phyloP scores from a whole-genome alignment of 1,140 invertebrate species.

The Procambarus virginalis region DNA sequence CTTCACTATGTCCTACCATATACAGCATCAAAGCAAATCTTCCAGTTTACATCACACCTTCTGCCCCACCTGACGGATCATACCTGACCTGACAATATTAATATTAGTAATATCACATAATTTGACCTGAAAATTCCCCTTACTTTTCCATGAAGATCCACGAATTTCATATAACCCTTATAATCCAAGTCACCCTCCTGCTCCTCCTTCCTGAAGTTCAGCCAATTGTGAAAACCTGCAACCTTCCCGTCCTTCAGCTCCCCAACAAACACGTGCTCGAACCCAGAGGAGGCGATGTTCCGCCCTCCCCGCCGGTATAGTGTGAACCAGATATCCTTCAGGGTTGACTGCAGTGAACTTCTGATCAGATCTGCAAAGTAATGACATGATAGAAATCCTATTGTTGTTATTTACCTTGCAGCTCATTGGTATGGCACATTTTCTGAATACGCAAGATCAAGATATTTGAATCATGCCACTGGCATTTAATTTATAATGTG shows the following conservation, averaged over 20 bases:
- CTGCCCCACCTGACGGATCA: too few species aligned
- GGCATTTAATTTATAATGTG: too few species aligned
- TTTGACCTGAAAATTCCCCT: not conserved
- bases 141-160: constrained; percentile 59
- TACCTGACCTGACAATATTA: too few species aligned
- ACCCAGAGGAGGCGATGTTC: constrained; percentile 77
- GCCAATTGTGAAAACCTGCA: constrained; percentile 90
- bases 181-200: constrained; percentile 81
- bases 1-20: too few species aligned
- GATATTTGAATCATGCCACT: too few species aligned
- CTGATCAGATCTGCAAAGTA: not conserved
- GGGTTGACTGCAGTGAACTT: constrained; percentile 75
- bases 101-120: too few species aligned
- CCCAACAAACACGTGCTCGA: constrained; percentile 91
- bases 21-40: too few species aligned
- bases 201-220: constrained; percentile 87
- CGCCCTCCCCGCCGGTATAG: constrained; percentile 84
- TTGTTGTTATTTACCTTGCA: not conserved
- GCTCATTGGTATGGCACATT: too few species aligned
- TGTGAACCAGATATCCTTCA: constrained; percentile 80
- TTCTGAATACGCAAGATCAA: too few species aligned
- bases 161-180: constrained; percentile 85
- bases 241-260: constrained; percentile 86
- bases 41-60: too few species aligned
- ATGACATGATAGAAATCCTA: not conserved